phyloP scores from a whole-genome alignment of 2,888 invertebrate genomes.

The Rhagium mordax region DNA sequence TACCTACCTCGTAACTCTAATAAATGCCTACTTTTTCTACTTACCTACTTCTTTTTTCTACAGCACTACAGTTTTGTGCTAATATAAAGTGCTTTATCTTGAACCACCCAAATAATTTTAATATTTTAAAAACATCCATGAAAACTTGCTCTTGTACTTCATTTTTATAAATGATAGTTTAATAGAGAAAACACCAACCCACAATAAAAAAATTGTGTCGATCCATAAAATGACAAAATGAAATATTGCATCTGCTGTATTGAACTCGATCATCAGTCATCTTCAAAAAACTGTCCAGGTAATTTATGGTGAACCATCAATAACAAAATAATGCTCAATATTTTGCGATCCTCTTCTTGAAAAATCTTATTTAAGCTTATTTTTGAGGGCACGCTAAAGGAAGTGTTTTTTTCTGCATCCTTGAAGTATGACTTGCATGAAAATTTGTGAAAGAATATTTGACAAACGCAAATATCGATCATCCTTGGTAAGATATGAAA shows the following conservation, averaged over 20 bases:
- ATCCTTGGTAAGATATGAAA: neutral
- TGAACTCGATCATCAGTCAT: conserved; percentile 44
- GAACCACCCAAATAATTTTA: no score
- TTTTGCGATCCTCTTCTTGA: conserved; percentile 39
- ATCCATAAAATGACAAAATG: conserved; percentile 23
- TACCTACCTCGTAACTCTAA: no score
- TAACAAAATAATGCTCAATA: conserved; percentile 42
- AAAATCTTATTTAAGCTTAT: conserved; percentile 42
- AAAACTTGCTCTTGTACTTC: no score
- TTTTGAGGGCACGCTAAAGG: conserved; percentile 36
- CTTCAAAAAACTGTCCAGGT: conserved; percentile 38
- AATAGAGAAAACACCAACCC: conserved; percentile 17
- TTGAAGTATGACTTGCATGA: conserved; percentile 57
- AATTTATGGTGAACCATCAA: conserved; percentile 24
- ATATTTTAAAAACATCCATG: no score
- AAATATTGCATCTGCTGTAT: conserved; percentile 31
- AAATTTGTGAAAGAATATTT: conserved; percentile 47
- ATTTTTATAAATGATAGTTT: conserved; percentile 12
- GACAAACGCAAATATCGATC: conserved; percentile 38
- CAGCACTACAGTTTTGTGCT: no score
- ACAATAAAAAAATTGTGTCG: conserved; percentile 20
- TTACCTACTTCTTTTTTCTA: no score
- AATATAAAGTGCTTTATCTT: no score
- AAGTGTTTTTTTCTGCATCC: conserved; percentile 44
- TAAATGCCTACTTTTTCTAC: no score